These are phyloP conservation scores for Macheiramphus alcinus DNA, from an alignment of 2,113 vertebrate species.

Conservation along the genomic window DNA sequence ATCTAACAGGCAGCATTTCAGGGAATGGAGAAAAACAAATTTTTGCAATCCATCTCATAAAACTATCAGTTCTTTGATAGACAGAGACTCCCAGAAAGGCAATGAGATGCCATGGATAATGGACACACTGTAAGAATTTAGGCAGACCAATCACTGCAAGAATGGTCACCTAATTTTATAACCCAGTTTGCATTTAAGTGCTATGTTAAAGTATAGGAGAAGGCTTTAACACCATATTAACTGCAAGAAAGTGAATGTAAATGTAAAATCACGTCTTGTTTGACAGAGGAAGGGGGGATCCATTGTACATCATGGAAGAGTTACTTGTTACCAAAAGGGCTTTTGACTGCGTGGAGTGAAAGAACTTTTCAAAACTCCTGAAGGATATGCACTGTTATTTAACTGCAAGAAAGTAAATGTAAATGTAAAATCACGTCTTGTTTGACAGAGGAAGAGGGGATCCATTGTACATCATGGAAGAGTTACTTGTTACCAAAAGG, in stretches of 20 bases:
- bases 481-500: not conserved
- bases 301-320: not conserved
- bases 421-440: not conserved
- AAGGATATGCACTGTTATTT: too few relatives aligned
- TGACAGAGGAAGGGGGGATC: too few relatives aligned
- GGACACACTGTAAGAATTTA: not conserved
- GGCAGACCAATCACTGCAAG: not conserved
- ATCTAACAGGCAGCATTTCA: not conserved
- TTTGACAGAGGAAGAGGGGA: not conserved
- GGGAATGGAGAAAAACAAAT: not conserved
- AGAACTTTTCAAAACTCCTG: not conserved
- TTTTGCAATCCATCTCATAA: not conserved
- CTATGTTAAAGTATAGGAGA: not conserved
- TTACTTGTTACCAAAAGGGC: not conserved
- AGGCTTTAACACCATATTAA: not conserved
- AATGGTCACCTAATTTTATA: not conserved
- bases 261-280: too few relatives aligned
- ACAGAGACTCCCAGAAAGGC: not conserved
- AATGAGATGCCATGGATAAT: not conserved
- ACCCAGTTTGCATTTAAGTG: not conserved
- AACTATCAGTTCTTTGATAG: not conserved
- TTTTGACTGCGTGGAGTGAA: not conserved
- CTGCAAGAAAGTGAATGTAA: not conserved
- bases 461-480: not conserved
- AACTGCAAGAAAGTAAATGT: too few relatives aligned